Conservation (phyloP, 2,888 invertebrate species). For the Notocelia uddmanniana region DNA sequence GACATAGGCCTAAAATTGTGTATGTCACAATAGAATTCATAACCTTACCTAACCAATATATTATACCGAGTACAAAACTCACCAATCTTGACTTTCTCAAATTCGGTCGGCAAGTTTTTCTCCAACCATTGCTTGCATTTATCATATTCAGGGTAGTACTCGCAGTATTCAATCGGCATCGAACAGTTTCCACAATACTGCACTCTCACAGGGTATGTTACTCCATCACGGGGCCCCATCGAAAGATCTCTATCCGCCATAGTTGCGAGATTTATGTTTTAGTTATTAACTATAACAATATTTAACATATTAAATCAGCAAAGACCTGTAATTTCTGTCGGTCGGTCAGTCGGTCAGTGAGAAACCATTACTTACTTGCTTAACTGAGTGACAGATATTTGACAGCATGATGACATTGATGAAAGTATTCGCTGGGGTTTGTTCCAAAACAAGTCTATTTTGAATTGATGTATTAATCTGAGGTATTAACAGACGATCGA, state of each 20-base stretch:
- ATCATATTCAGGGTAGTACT: conserved; percentile 98
- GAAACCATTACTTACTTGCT: conserved; percentile 39
- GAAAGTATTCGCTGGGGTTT: conserved; percentile 7
- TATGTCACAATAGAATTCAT: conserved; percentile 27
- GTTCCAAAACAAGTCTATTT: conserved; percentile 1
- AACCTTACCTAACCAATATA: conserved; percentile 47
- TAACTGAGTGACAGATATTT: conserved; percentile 26
- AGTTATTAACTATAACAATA: conserved; percentile 29
- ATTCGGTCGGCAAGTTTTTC: conserved; percentile 96
- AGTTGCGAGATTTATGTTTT: conserved; percentile 33
- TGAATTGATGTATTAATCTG: too few species aligned
- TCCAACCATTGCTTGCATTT: conserved; percentile 99
- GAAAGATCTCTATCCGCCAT: conserved; percentile 87
- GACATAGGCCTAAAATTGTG: too few species aligned
- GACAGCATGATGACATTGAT: conserved; percentile 17
- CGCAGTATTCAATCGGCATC: conserved; percentile 99
- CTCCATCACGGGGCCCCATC: conserved; percentile 89
- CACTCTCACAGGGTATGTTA: conserved; percentile 93
- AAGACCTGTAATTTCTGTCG: conserved; percentile 22
- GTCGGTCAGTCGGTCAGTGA: conserved; percentile 41
- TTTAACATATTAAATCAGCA: conserved; percentile 38
- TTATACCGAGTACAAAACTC: conserved; percentile 54
- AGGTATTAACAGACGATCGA: too few species aligned
- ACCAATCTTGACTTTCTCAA: conserved; percentile 94
- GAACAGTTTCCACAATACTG: conserved; percentile 97